phyloP scores from a whole-genome alignment of 2,113 vertebrate genomes.

The Apeltes quadracus region DNA sequence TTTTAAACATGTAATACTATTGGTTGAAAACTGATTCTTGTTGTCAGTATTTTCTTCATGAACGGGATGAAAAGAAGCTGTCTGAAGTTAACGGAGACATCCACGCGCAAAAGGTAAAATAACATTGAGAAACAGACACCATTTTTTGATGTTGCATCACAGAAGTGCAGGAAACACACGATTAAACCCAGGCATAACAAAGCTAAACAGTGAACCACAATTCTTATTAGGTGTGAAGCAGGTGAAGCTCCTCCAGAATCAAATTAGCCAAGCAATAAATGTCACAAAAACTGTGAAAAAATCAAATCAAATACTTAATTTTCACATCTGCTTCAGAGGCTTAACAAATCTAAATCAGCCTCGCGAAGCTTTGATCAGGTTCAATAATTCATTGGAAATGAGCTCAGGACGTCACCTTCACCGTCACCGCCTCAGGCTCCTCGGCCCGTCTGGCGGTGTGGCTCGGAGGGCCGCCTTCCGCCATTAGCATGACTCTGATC shows the following conservation, averaged over 20 bases:
- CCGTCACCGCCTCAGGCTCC: constrained; percentile 47
- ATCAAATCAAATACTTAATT: too few species aligned
- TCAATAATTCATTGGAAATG: constrained; percentile 60
- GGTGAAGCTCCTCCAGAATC: neutral
- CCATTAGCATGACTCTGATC: constrained; percentile 68
- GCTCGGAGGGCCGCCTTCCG: constrained; percentile 61
- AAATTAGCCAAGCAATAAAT: neutral
- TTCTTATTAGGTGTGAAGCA: neutral
- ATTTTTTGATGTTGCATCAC: neutral
- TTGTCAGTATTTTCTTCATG: neutral
- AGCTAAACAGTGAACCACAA: neutral
- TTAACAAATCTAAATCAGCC: constrained; percentile 34
- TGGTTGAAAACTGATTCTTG: neutral
- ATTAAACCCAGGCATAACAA: neutral
- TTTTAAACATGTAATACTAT: neutral
- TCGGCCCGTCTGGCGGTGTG: constrained; percentile 49
- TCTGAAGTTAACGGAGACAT: too few species aligned
- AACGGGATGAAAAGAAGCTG: neutral
- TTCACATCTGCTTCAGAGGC: constrained; percentile 38
- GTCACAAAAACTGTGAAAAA: too few species aligned
- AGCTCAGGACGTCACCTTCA: constrained; percentile 58
- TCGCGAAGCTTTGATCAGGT: constrained; percentile 35
- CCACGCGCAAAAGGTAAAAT: too few species aligned
- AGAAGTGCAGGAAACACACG: neutral
- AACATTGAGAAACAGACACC: neutral